A percentile compares a stretch with the other conserved stretches of the same genome.
Evolutionary conservation across 37 sponge, comb jelly and placozoan genomes (phyloP).

Genomic region (Tethya wilhelma): DNA sequence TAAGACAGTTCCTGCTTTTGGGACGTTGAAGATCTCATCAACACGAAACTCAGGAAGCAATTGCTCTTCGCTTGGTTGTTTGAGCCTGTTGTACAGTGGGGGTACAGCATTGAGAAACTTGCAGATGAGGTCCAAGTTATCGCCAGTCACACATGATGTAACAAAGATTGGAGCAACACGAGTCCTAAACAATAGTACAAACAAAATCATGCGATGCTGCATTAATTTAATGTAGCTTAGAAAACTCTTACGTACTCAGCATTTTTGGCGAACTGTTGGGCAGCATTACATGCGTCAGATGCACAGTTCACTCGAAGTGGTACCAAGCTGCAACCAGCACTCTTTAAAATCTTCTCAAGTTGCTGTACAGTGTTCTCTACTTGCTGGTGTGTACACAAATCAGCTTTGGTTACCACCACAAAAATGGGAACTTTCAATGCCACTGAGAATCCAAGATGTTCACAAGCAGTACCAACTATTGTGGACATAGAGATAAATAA

Average conservation of each 20-base stretch:
- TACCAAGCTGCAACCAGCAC: constrained; percentile 47
- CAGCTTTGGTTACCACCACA: constrained; percentile 93
- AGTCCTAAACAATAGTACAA: constrained; percentile 1
- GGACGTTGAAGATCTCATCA: constrained; percentile 92
- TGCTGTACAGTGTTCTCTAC: constrained; percentile 59
- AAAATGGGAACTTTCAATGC: constrained; percentile 86
- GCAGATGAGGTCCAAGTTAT: constrained; percentile 79
- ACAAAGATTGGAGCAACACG: constrained; percentile 87
- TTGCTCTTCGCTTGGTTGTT: constrained; percentile 60
- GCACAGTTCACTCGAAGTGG: constrained; percentile 56
- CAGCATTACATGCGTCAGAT: constrained; percentile 68
- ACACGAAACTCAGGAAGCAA: constrained; percentile 82
- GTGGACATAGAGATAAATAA: not conserved
- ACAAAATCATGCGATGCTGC: not conserved
- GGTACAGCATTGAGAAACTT: constrained; percentile 89
- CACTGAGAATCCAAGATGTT: constrained; percentile 86
- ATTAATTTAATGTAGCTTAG: not conserved
- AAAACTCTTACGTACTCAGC: not conserved
- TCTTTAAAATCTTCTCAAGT: constrained; percentile 56
- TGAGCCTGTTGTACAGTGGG: constrained; percentile 42
- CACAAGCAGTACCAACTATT: constrained; percentile 89
- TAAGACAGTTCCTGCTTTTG: constrained; percentile 81
- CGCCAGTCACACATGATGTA: constrained; percentile 91
- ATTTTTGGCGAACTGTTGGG: constrained; percentile 55
- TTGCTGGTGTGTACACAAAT: constrained; percentile 69